Conservation (phyloP, 1,140 invertebrate genomes). For the Polypedilum vanderplanki region DNA sequence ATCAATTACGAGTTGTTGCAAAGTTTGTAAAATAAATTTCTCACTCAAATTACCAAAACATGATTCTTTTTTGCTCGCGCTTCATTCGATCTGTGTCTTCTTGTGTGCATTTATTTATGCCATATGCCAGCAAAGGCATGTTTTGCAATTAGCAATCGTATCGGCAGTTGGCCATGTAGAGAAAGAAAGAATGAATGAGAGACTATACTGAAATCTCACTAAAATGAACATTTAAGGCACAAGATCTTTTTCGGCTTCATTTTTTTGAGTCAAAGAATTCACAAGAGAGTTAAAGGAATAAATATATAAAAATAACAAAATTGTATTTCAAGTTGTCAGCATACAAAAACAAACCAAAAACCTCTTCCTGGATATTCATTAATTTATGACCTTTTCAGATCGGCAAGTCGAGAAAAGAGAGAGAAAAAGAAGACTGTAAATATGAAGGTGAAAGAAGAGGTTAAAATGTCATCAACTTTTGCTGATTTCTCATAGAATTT, state of each 20-base stretch:
- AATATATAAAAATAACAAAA: neutral
- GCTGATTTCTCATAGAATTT: neutral
- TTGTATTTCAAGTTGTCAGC: conserved; percentile 5
- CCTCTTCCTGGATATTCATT: conserved; percentile 4
- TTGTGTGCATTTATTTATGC: conserved; percentile 2
- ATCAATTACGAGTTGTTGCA: no score
- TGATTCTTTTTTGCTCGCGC: neutral
- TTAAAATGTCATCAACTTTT: conserved; percentile 7
- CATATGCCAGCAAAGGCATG: neutral
- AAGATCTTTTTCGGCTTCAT: neutral
- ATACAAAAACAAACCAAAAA: neutral
- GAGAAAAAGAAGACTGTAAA: neutral
- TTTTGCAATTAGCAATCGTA: conserved; percentile 6
- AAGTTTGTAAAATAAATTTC: neutral
- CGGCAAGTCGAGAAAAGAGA: neutral
- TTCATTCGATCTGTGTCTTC: neutral
- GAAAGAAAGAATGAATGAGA: no score
- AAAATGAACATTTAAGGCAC: conserved; percentile 1
- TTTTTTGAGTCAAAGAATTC: neutral
- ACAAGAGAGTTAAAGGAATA: neutral
- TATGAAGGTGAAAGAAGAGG: neutral
- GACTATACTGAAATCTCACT: neutral
- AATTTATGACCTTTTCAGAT: conserved; percentile 3
- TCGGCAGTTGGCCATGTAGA: conserved; percentile 13
- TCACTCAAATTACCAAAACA: conserved; percentile 3